These are phyloP conservation scores for Spodoptera picta DNA, from an alignment of 2,888 invertebrate species.

Conservation along the genomic window DNA sequence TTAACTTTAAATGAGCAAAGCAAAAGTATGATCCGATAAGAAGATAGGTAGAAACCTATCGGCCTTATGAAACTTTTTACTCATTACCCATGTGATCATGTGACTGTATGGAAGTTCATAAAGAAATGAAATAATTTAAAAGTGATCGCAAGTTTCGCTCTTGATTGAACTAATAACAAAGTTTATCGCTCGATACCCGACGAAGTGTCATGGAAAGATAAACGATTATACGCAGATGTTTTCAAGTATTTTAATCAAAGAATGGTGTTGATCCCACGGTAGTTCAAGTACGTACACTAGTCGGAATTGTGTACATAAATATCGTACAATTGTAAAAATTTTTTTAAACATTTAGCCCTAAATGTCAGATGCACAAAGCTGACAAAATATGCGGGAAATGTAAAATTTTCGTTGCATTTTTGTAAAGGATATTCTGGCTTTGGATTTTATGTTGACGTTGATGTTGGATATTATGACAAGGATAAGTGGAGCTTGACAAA, in stretches of 20 bases:
- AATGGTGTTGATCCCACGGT: constrained; percentile 45
- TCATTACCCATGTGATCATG: neutral
- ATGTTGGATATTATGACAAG: neutral
- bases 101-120: constrained; percentile 29
- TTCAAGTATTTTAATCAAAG: constrained; percentile 67
- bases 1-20: neutral
- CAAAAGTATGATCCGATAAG: no score
- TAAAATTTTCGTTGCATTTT: constrained; percentile 33
- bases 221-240: constrained; percentile 71
- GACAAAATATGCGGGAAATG: constrained; percentile 25
- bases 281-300: constrained; percentile 14
- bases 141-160: constrained; percentile 61
- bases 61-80: neutral
- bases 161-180: constrained; percentile 68
- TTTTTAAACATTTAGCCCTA: constrained; percentile 1
- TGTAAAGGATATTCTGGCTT: constrained; percentile 14
- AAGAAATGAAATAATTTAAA: constrained; percentile 52
- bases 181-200: constrained; percentile 65
- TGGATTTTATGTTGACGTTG: constrained; percentile 14
- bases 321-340: constrained; percentile 10
- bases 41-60: no score
- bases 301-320: neutral
- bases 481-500: constrained; percentile 2
- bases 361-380: constrained; percentile 20
- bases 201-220: constrained; percentile 69